These are phyloP conservation scores for Morinoia aosen DNA, from an alignment of 2,888 invertebrate genomes.

Conservation along the genomic window DNA sequence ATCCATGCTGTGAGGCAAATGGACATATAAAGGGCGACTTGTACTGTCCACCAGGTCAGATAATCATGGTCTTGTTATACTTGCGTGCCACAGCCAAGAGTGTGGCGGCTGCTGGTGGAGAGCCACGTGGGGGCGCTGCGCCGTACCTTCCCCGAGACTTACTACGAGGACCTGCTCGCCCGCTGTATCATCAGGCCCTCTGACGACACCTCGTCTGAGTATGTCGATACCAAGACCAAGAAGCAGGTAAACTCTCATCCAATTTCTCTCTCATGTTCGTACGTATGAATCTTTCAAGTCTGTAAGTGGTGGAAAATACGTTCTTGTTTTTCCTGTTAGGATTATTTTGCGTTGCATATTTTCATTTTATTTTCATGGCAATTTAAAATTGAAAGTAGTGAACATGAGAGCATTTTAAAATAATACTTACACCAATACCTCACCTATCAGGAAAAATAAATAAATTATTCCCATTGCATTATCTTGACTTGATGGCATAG, in stretches of 20 bases:
- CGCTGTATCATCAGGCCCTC: constrained; percentile 68
- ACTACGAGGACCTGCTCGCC: constrained; percentile 71
- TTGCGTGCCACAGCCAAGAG: constrained; percentile 61
- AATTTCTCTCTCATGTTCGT: not conserved
- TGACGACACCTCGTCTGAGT: constrained; percentile 71
- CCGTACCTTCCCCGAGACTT: constrained; percentile 67
- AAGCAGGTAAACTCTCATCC: not conserved
- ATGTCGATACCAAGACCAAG: constrained; percentile 69
- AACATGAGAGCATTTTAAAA: not conserved
- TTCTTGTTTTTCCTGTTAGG: no score
- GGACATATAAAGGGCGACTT: not conserved
- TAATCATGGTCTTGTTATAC: not conserved
- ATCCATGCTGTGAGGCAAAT: no score
- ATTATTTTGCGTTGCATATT: no score
- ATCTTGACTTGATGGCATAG: not conserved
- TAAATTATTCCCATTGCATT: not conserved
- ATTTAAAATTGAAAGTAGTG: not conserved
- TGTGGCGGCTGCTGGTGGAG: constrained; percentile 65
- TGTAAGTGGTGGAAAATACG: no score
- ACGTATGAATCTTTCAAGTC: no score
- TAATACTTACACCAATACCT: no score
- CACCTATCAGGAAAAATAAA: not conserved
- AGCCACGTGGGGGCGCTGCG: constrained; percentile 57
- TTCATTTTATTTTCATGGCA: no score
- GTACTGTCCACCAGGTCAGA: no score